phyloP scores from a whole-genome alignment of 2,888 invertebrate genomes.

The Drosophila koepferae region DNA sequence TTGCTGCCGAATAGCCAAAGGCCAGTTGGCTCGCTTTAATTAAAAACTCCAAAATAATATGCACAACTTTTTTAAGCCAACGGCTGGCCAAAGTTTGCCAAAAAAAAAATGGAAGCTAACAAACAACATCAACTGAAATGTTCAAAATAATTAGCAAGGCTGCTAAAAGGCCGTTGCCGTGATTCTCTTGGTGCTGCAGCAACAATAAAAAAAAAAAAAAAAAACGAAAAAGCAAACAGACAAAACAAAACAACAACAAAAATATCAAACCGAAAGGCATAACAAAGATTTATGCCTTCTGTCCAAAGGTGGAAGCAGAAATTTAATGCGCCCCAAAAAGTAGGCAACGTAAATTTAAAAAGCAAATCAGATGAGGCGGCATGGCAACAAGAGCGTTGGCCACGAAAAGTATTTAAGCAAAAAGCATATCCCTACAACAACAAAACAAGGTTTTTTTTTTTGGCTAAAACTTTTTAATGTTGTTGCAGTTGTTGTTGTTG shows the following conservation, averaged over 20 bases:
- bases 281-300: constrained; percentile 74
- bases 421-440: constrained; percentile 62
- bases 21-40: constrained; percentile 41
- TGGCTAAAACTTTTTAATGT: constrained; percentile 64
- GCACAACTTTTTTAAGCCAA: constrained; percentile 34
- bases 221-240: background rate
- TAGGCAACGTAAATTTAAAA: constrained; percentile 38
- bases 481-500: constrained; percentile 31
- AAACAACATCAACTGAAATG: constrained; percentile 38
- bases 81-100: constrained; percentile 14
- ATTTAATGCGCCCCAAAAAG: constrained; percentile 64
- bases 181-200: constrained; percentile 37
- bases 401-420: constrained; percentile 67
- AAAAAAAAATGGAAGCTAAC: constrained; percentile 12
- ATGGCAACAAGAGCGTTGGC: constrained; percentile 12
- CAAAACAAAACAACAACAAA: background rate
- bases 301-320: constrained; percentile 64
- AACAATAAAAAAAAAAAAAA: background rate
- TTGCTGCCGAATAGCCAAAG: constrained; percentile 11
- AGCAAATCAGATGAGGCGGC: constrained; percentile 20
- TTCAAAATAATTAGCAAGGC: constrained; percentile 51
- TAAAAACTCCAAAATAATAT: constrained; percentile 49
- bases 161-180: constrained; percentile 31
- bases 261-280: constrained; percentile 32
- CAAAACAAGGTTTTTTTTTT: constrained; percentile 38